These are phyloP conservation scores for Oceanites oceanicus DNA, from an alignment of 2,113 vertebrate genomes.

Conservation along the genomic window DNA sequence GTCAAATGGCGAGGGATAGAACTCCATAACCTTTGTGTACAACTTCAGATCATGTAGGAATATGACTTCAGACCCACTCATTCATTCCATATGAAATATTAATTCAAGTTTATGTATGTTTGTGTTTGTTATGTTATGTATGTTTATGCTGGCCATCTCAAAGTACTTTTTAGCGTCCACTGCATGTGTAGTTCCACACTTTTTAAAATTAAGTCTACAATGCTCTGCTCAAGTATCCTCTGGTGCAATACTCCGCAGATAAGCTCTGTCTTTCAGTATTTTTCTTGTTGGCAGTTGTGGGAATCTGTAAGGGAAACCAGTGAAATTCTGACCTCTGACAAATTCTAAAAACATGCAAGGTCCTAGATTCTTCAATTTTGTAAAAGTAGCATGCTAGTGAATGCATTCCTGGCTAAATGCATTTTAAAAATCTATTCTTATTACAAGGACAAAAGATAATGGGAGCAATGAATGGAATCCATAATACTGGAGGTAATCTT, in stretches of 20 bases:
- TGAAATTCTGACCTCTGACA: background rate
- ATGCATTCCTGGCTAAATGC: background rate
- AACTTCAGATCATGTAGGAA: background rate
- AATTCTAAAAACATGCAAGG: background rate
- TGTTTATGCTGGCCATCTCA: background rate
- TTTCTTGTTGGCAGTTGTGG: background rate
- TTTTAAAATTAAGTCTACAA: background rate
- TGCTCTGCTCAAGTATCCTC: background rate
- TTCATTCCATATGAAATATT: background rate
- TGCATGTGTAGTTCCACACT: background rate
- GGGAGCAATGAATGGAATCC: background rate
- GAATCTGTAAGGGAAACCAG: background rate
- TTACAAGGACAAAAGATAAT: background rate
- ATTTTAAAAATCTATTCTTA: background rate
- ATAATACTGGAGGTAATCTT: background rate
- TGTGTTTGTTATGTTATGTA: no score
- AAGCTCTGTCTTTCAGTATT: background rate
- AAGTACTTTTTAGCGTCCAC: background rate
- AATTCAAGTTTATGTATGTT: background rate
- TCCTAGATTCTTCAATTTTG: background rate
- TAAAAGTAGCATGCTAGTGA: background rate
- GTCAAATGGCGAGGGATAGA: fast-evolving
- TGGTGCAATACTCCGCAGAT: background rate
- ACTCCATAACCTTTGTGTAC: background rate
- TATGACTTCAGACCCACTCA: background rate